Evolutionary conservation across 2,113 vertebrate species (phyloP), one percentile per base, ranked within the genome.

Genomic region (Atractosteus spatula): DNA sequence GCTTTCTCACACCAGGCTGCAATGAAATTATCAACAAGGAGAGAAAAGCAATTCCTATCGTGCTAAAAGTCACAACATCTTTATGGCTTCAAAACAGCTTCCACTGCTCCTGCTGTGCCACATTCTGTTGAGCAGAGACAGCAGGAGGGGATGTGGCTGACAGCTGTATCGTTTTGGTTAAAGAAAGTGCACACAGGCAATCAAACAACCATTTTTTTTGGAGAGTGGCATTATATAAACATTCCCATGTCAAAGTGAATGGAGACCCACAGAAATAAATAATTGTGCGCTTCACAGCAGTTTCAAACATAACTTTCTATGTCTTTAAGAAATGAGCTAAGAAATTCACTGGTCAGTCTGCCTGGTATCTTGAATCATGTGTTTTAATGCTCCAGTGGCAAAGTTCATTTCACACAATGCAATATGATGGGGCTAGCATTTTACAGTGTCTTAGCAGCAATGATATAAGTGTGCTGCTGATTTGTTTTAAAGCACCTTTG

Each of bases 111-210:
- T 5, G 55, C 70, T 1, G 72, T 0, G 76, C 45, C 0, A 63
- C 59, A 76, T 82, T 80, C 81, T 75, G 55, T 43, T 41, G 10
- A 65, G 16, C 10, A 42, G 72, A 76, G 69, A 44, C 65, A 65
- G 62, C 75, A n/a, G 69, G n/a, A n/a, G 69, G 57, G 55, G 64
- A 72, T 66, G 80, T 64, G 77, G 47, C n/a, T 62, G 17, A 69
- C 81, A 82, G 83, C 81, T 78, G 79, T 77, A 75, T 71, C 62
- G 57, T 1, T 77, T 80, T 72, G 76, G 44, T 3, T 72, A 73
- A 61, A 54, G 55, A 7, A 45, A 71, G 14, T 3, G 55, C 55
- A 42, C 69, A 57, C 55, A 12, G 41, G 3, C 69, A 43, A 71
- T 71, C 56, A 71, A 62, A 71, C 7, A 8, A 5, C 6, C 56